These are phyloP conservation scores for Anguilla obscura DNA, from an alignment of 2,797 vertebrate genomes.

Conservation along the genomic window DNA sequence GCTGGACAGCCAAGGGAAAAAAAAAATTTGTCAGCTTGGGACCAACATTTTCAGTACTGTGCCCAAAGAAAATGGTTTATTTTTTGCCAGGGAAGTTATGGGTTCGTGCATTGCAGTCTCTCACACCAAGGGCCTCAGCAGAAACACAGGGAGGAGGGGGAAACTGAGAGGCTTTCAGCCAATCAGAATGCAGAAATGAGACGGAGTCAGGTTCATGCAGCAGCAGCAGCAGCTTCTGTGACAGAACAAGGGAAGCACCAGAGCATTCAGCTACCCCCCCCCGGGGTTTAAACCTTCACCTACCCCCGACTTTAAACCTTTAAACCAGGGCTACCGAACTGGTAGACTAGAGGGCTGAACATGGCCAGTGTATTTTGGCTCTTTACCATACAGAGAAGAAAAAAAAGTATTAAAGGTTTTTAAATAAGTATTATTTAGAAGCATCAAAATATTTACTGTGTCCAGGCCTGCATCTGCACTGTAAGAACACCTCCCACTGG, in stretches of 20 bases:
- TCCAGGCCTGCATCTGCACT: no score
- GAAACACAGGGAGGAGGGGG: background rate
- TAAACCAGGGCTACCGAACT: no score
- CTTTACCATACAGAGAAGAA: no score
- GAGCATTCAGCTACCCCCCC: background rate
- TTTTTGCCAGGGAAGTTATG: constrained; percentile 70
- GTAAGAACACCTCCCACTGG: no score
- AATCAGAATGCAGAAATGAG: background rate
- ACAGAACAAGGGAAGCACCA: background rate
- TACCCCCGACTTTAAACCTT: background rate
- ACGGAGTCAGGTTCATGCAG: background rate
- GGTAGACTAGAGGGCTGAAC: no score
- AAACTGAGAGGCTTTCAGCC: background rate
- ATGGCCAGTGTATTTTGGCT: no score
- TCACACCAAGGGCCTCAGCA: constrained; percentile 55
- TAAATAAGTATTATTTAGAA: no score
- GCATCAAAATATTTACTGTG: no score
- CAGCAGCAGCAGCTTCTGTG: background rate
- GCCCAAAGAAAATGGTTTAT: constrained; percentile 66
- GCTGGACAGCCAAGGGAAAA: constrained; percentile 38
- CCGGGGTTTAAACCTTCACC: no score
- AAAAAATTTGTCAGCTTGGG: constrained; percentile 44
- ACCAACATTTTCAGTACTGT: constrained; percentile 47
- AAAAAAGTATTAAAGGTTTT: no score
- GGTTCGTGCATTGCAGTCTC: constrained; percentile 62